Percentiles rank a stretch among this genome's conserved stretches.
Conservation (phyloP, 53 echinoderm and acorn worm genomes). For the Henricia sp. region DNA sequence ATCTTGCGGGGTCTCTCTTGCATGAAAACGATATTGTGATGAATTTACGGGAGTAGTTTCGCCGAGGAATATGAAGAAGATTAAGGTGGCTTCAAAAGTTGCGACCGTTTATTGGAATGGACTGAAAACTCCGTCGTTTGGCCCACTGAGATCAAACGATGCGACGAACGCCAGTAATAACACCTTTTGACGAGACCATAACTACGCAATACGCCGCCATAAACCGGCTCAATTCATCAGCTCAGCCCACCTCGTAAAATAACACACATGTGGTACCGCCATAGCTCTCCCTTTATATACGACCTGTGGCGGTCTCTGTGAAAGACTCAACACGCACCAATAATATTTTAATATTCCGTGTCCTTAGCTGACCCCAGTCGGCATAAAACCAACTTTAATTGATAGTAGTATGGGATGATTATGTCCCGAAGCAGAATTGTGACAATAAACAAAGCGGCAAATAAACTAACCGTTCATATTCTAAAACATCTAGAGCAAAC, state of each 20-base stretch:
- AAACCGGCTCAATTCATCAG: conserved; percentile 26
- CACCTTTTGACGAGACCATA: conserved; percentile 58
- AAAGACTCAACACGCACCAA: neutral
- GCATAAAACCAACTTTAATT: conserved; percentile 49
- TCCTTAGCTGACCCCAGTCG: conserved; percentile 29
- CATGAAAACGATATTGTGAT: too few species aligned
- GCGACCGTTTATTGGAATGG: conserved; percentile 9
- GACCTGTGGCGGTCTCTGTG: neutral
- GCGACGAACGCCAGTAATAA: conserved; percentile 15
- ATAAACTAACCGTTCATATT: conserved; percentile 16
- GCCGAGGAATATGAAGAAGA: too few species aligned
- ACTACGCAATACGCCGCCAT: conserved; percentile 29
- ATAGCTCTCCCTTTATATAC: neutral
- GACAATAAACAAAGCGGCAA: conserved; percentile 46
- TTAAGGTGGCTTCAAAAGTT: neutral
- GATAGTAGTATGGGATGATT: conserved; percentile 22
- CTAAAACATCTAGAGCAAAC: too few species aligned
- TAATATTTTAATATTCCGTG: conserved; percentile 59
- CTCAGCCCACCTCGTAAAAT: conserved; percentile 24
- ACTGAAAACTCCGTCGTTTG: neutral
- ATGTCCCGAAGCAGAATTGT: conserved; percentile 5
- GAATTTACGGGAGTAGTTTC: too few species aligned
- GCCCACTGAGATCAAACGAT: conserved; percentile 36
- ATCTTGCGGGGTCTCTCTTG: too few species aligned
- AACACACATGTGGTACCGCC: neutral